Conservation (phyloP, 2,113 vertebrate genomes). For the Merops nubicus region DNA sequence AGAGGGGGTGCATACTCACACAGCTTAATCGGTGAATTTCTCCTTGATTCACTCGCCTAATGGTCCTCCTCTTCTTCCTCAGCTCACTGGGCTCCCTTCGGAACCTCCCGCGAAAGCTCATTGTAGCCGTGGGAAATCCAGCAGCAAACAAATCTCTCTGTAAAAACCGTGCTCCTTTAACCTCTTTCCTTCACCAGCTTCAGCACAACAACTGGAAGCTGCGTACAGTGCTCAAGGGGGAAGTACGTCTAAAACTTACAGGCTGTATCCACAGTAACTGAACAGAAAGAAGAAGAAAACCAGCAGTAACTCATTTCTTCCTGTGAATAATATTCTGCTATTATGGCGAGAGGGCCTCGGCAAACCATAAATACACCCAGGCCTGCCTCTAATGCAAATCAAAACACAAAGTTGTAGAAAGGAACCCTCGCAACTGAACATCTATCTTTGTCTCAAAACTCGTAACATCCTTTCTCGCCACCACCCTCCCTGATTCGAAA, state of each 20-base stretch:
- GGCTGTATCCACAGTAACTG: constrained; percentile 54
- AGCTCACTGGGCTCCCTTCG: constrained; percentile 84
- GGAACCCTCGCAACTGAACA: not conserved
- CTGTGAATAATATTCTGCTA: constrained; percentile 65
- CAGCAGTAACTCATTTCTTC: constrained; percentile 74
- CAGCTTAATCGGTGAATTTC: constrained; percentile 85
- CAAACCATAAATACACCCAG: constrained; percentile 9
- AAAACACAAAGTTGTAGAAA: constrained; percentile 33
- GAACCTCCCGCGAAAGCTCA: constrained; percentile 90
- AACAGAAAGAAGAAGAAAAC: constrained; percentile 76
- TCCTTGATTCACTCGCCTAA: constrained; percentile 78
- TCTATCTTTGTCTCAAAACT: not conserved
- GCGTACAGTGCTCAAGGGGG: constrained; percentile 44
- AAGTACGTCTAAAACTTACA: constrained; percentile 71
- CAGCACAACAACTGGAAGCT: constrained; percentile 48
- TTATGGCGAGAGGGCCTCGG: not conserved
- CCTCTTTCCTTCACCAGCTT: constrained; percentile 35
- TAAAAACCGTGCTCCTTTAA: constrained; percentile 15
- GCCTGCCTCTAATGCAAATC: constrained; percentile 20
- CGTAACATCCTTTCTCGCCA: not conserved
- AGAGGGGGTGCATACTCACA: constrained; percentile 83
- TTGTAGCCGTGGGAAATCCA: constrained; percentile 57
- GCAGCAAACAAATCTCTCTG: constrained; percentile 16
- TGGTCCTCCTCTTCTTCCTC: constrained; percentile 83
- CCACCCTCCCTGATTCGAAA: not conserved